These are phyloP conservation scores for Spodoptera littoralis DNA, from an alignment of 2,888 invertebrate species.

Conservation along the genomic window DNA sequence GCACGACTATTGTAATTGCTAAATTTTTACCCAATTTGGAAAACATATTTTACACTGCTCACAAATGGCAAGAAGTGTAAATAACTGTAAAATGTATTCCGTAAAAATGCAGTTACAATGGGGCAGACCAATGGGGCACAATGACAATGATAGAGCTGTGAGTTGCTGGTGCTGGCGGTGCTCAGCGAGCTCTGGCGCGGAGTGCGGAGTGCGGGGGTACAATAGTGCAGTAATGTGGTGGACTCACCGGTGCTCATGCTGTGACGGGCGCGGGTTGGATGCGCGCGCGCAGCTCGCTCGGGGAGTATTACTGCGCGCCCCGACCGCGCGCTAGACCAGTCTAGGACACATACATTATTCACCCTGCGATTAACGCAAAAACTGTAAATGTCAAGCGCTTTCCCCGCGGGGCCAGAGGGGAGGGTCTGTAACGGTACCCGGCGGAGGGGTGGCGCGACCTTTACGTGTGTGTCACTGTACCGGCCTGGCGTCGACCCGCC, in stretches of 20 bases:
- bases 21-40: constrained; percentile 58
- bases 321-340: constrained; percentile 58
- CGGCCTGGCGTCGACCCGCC: constrained; percentile 12
- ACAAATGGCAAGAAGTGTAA: constrained; percentile 17
- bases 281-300: constrained; percentile 48
- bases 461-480: constrained; percentile 38
- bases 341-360: constrained; percentile 66
- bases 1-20: constrained; percentile 64
- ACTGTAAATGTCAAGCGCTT: constrained; percentile 77
- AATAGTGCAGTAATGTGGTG: constrained; percentile 6
- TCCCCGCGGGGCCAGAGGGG: constrained; percentile 29
- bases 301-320: constrained; percentile 50
- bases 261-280: constrained; percentile 52
- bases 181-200: too few relatives aligned
- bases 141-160: too few relatives aligned
- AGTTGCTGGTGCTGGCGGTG: too few relatives aligned
- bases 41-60: constrained; percentile 28
- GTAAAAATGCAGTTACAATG: not conserved
- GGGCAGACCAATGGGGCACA: too few relatives aligned
- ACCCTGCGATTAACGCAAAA: constrained; percentile 68
- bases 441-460: constrained; percentile 57
- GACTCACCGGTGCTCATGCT: constrained; percentile 76
- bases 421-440: constrained; percentile 62
- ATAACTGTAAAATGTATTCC: constrained; percentile 18
- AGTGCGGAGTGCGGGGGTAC: too few relatives aligned